phyloP scores from a whole-genome alignment of 2,888 invertebrate species.

The Drosophila meridionalis region DNA sequence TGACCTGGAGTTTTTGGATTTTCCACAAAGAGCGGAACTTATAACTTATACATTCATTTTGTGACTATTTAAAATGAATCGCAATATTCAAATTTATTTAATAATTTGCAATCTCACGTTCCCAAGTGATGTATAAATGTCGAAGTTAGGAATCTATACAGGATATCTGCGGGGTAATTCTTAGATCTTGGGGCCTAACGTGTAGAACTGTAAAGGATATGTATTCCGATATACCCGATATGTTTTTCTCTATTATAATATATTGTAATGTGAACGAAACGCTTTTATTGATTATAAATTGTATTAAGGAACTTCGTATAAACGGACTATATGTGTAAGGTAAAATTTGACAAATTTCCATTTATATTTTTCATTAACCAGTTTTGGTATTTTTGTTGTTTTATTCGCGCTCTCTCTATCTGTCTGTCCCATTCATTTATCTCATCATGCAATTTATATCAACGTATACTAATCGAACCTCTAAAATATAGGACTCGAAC shows the following conservation, averaged over 20 bases:
- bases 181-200: background rate
- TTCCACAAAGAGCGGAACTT: too few species aligned
- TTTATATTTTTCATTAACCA: conserved; percentile 46
- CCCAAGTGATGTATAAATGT: too few species aligned
- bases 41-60: too few species aligned
- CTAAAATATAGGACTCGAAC: conserved; percentile 58
- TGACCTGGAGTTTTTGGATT: too few species aligned
- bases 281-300: conserved; percentile 46
- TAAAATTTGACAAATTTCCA: conserved; percentile 52
- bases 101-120: too few species aligned
- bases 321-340: conserved; percentile 62
- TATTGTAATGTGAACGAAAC: conserved; percentile 40
- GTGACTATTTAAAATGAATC: too few species aligned
- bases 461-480: conserved; percentile 49
- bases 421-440: conserved; percentile 47
- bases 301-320: conserved; percentile 56
- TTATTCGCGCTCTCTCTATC: conserved; percentile 32
- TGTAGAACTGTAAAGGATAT: background rate
- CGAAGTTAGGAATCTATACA: too few species aligned
- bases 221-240: too few species aligned
- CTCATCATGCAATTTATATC: conserved; percentile 13
- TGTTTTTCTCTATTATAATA: background rate
- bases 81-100: too few species aligned
- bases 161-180: too few species aligned
- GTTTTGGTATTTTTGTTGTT: conserved; percentile 42